phyloP scores from a whole-genome alignment of 1,140 invertebrate genomes.

The Rhagoletis pomonella region DNA sequence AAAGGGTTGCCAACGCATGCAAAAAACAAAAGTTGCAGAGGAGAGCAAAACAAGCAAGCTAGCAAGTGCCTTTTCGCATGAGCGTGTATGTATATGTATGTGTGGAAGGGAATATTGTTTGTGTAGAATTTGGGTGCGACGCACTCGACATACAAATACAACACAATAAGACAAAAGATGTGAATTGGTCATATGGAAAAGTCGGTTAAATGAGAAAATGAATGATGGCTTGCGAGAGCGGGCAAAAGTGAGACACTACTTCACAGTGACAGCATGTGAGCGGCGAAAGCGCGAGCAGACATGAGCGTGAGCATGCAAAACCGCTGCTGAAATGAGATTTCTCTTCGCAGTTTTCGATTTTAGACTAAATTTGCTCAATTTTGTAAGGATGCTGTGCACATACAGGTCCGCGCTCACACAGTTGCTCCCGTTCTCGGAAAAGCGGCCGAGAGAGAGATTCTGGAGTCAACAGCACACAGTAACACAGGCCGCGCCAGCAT shows the following conservation, averaged over 20 bases:
- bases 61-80: background rate
- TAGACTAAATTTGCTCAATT: background rate
- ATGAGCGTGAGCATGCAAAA: background rate
- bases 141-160: conserved; percentile 51
- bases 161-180: background rate
- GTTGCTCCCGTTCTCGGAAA: background rate
- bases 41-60: background rate
- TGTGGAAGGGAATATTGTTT: background rate
- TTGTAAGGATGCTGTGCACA: background rate
- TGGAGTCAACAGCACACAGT: conserved; percentile 19
- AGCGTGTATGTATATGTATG: background rate
- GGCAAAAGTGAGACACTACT: background rate
- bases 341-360: background rate
- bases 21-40: background rate
- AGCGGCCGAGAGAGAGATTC: background rate
- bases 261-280: background rate
- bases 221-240: background rate
- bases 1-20: background rate
- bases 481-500: background rate
- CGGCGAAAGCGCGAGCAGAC: background rate
- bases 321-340: background rate
- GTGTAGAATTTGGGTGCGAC: conserved; percentile 45
- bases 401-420: background rate
- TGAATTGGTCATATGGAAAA: conserved; percentile 34
- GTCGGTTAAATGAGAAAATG: conserved; percentile 39